Conservation (phyloP, 1,140 invertebrate genomes). For the Caerostris extrusa region DNA sequence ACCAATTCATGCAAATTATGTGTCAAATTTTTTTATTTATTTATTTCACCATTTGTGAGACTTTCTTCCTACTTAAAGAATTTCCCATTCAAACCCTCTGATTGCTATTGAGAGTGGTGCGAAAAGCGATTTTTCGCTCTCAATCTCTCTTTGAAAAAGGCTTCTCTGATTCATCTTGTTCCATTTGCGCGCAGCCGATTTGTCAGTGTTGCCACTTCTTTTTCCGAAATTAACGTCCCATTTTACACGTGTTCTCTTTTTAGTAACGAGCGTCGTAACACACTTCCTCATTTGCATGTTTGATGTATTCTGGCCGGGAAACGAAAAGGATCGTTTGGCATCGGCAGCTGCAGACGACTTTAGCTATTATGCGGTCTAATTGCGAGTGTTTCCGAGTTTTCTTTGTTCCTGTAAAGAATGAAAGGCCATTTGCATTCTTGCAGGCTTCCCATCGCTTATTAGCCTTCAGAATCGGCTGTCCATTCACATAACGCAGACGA, state of each 20-base stretch:
- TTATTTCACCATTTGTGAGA: too few relatives aligned
- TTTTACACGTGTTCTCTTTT: slow-evolving; percentile 19
- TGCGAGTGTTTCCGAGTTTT: neutral
- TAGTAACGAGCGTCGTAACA: neutral
- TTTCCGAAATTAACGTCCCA: neutral
- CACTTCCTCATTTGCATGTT: slow-evolving; percentile 15
- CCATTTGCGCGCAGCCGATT: neutral
- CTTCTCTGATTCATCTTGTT: neutral
- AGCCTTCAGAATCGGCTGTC: neutral
- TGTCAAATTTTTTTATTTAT: too few relatives aligned
- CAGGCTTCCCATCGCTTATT: neutral
- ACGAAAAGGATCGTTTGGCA: slow-evolving; percentile 18
- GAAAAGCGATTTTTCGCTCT: too few relatives aligned
- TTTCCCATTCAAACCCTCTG: too few relatives aligned
- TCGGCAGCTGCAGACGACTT: slow-evolving; percentile 29
- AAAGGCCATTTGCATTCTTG: slow-evolving; percentile 6
- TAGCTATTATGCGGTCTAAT: slow-evolving; percentile 17
- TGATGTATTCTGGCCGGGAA: slow-evolving; percentile 15
- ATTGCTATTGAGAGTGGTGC: too few relatives aligned
- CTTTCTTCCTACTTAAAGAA: too few relatives aligned
- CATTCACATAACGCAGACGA: neutral
- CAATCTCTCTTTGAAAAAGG: neutral
- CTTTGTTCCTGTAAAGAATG: neutral
- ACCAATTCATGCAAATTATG: too few relatives aligned
- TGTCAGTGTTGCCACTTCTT: neutral